These are phyloP conservation scores for Adrianichthys oophorus DNA, from an alignment of 2,797 vertebrate genomes.

Conservation along the genomic window DNA sequence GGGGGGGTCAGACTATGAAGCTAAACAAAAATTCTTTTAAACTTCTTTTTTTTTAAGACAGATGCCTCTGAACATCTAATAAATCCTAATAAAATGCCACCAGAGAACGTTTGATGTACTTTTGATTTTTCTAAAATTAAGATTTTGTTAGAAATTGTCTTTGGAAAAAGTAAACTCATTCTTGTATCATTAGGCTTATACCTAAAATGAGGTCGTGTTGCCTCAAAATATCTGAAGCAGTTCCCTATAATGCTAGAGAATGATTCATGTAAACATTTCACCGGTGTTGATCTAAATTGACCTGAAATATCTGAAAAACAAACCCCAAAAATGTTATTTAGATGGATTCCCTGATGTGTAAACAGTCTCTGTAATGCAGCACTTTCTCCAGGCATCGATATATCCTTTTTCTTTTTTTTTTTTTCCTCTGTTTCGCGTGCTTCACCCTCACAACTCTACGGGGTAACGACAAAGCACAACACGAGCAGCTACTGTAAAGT, in stretches of 20 bases:
- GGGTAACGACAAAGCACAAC: slow-evolving; percentile 62
- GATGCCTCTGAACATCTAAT: too few species aligned
- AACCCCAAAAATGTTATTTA: slow-evolving; percentile 30
- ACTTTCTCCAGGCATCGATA: slow-evolving; percentile 49
- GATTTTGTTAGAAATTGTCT: too few species aligned
- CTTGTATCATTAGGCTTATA: slow-evolving; percentile 5
- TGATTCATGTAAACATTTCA: neutral
- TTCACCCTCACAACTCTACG: slow-evolving; percentile 57
- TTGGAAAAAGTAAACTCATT: too few species aligned
- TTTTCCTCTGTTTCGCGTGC: slow-evolving; percentile 25
- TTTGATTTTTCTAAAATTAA: too few species aligned
- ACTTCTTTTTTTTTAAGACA: slow-evolving; percentile 32
- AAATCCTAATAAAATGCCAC: too few species aligned
- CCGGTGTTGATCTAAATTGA: slow-evolving; percentile 12
- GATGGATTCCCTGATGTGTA: slow-evolving; percentile 24
- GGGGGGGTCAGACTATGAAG: slow-evolving; percentile 11
- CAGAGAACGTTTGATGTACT: too few species aligned
- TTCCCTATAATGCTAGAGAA: neutral
- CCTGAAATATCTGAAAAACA: slow-evolving; percentile 17
- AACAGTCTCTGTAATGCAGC: slow-evolving; percentile 46
- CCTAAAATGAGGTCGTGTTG: slow-evolving; percentile 24
- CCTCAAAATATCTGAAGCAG: neutral
- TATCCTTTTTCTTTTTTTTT: slow-evolving; percentile 3
- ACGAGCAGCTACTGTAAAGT: slow-evolving; percentile 67
- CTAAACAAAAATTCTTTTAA: slow-evolving; percentile 8